Evolutionary conservation across 2,888 invertebrate genomes (phyloP), one percentile per base, ranked within the genome.

Genomic region (Acanthopleura granulata): DNA sequence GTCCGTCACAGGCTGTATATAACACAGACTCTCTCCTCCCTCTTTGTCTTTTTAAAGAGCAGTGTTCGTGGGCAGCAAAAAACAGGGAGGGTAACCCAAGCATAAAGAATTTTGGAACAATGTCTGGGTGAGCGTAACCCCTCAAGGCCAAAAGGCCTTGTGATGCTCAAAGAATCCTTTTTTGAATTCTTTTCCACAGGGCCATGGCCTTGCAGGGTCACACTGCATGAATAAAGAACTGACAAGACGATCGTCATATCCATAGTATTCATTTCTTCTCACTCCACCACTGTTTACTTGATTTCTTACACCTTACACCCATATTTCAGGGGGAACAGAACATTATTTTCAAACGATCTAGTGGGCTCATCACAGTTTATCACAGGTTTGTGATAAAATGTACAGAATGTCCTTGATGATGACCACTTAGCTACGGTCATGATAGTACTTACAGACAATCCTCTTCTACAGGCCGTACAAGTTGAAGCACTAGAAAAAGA

Each of bases 341-440:
- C 3, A 40, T 9, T 40, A 40, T 40, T 40, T 40, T 3, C 40
- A 3, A 40, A 40, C 40, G 9, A 40, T 40, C 40, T 40, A 40
- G 40, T 40, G 9, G 40, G 40, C 9, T 40, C 40, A 40, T 40
- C 40, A 40, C 40, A 40, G 40, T 40, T 40, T n/a, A 57, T 22
- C 57, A 57, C n/a, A n/a, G 57, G 57, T 57, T 57, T 57, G 57
- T 57, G 57, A 57, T 57, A 57, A 22, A n/a, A 57, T n/a, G 57
- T 57, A 1, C 12, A 12, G 12, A 57, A 57, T 57, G 57, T 57
- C 18, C n/a, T n/a, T 22, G 18, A 18, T 9, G 18, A n/a, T 1
- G 57, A 57, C 57, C 57, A 57, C 3, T 57, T 12, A 57, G 57
- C 57, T 57, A 57, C 57, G 6, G 57, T 22, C 57, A 57, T 57